Evolutionary conservation across 1,140 invertebrate genomes (phyloP), one percentile per base, ranked within the genome.

Genomic region (Spodoptera litura): DNA sequence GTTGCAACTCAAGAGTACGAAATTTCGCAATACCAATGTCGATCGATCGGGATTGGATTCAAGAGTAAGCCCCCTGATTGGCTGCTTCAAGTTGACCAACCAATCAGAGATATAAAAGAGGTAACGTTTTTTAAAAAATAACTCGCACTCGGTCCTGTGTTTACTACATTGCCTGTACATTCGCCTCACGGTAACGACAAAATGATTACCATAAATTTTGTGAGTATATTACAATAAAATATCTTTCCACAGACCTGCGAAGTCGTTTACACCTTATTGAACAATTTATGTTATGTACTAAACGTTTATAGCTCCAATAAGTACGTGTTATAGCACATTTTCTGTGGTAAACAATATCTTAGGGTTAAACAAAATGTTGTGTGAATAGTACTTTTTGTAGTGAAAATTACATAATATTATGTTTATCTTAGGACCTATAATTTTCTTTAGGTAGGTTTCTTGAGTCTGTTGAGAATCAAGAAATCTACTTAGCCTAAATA

Each of bases 201-300:
- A 70, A 53, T 70, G 49, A 70, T 53, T 70, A 70, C 51, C 66
- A 70, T 70, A 70, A 53, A 70, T 70, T 70, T 31, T 53, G 25
- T 70, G 49, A 70, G 66, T 70, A 25, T 53, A 53, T 53, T 52
- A 70, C 49, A 70, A 15, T 31, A 53, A 70, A 70, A 70, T 70
- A 53, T 70, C 49, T 70, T 52, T 12, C n/a, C 49, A 4, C 25
- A 70, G 25, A 53, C 44, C 25, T 51, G 27, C 13, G 49, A 11
- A 70, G 62, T 53, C 66, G 66, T 70, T 53, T 52, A 53, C 25
- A 70, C 51, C 51, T 53, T 70, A 70, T 70, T 52, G 66, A 52
- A 70, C 44, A 70, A 70, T 70, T 70, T 70, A 70, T 70, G 25
- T 53, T 53, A 31, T 70, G 66, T 53, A 70, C 51, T 66, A 66